phyloP scores from a whole-genome alignment of 2,888 invertebrate genomes.

The Melieria omissa region DNA sequence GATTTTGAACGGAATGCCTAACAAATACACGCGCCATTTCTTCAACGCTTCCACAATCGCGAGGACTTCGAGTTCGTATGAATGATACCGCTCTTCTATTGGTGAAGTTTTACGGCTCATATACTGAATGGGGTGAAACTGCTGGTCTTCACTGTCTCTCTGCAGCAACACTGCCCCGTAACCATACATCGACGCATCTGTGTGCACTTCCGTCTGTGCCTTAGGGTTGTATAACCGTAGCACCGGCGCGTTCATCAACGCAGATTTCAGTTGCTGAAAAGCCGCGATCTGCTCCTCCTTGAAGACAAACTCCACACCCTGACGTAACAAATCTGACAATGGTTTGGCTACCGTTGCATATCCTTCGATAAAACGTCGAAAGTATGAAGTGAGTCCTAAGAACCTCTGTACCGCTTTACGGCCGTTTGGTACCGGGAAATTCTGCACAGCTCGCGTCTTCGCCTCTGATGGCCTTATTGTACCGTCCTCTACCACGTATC shows the following conservation, averaged over 20 bases:
- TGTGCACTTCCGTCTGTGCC: constrained; percentile 40
- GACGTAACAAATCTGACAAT: constrained; percentile 48
- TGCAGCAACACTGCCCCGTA: constrained; percentile 40
- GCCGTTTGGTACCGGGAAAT: constrained; percentile 34
- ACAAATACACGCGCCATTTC: constrained; percentile 55
- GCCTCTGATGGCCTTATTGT: constrained; percentile 21
- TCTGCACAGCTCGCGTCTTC: constrained; percentile 30
- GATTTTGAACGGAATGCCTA: constrained; percentile 53
- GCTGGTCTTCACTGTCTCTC: constrained; percentile 43
- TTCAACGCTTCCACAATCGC: constrained; percentile 56
- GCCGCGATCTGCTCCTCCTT: constrained; percentile 13
- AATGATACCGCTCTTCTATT: constrained; percentile 51
- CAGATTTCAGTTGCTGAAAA: constrained; percentile 23
- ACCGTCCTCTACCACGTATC: constrained; percentile 16
- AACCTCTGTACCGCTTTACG: constrained; percentile 38
- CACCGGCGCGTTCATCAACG: constrained; percentile 40
- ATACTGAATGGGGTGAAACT: constrained; percentile 54
- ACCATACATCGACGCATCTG: constrained; percentile 46
- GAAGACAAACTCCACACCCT: constrained; percentile 32
- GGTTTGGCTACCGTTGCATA: constrained; percentile 53
- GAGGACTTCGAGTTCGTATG: constrained; percentile 59
- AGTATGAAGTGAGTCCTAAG: constrained; percentile 42
- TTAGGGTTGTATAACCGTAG: constrained; percentile 33
- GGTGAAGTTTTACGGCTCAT: constrained; percentile 53
- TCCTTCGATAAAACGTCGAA: constrained; percentile 31